These are phyloP conservation scores for Rhinopomastus cyanomelas DNA, from an alignment of 2,113 vertebrate species.

Conservation along the genomic window DNA sequence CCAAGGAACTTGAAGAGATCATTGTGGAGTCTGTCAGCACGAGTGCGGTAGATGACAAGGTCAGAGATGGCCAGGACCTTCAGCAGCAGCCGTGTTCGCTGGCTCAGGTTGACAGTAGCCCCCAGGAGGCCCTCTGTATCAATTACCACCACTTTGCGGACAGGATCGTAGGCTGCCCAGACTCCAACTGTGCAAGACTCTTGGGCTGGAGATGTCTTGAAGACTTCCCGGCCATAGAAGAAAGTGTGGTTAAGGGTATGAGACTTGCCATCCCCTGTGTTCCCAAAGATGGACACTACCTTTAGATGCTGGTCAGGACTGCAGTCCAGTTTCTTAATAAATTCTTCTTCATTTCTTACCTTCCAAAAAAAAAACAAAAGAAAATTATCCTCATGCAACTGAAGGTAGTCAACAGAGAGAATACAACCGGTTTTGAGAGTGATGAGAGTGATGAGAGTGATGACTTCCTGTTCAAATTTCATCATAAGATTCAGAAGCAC, in stretches of 20 bases:
- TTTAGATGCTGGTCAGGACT: conserved; percentile 92
- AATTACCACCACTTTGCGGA: conserved; percentile 89
- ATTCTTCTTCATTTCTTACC: conserved; percentile 91
- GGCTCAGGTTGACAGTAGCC: conserved; percentile 92
- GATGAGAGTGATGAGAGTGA: not conserved
- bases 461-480: not conserved
- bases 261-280: conserved; percentile 98
- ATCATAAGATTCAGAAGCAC: not conserved
- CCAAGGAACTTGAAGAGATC: conserved; percentile 99
- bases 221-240: conserved; percentile 95
- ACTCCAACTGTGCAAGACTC: conserved; percentile 98
- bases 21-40: conserved; percentile 95
- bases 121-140: conserved; percentile 97
- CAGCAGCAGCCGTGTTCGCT: conserved; percentile 93
- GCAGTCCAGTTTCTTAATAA: conserved; percentile 89
- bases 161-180: conserved; percentile 95
- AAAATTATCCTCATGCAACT: not conserved
- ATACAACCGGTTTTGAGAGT: not conserved
- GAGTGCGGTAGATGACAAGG: conserved; percentile 95
- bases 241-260: conserved; percentile 98
- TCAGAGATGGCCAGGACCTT: conserved; percentile 97
- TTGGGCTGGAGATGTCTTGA: conserved; percentile 95
- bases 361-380: conserved; percentile 56
- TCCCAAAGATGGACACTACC: conserved; percentile 98
- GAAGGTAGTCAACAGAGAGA: not conserved